Evolutionary conservation across 2,113 vertebrate genomes (phyloP), one percentile per base, ranked within the genome.

Genomic region (Bubalus kerabau): DNA sequence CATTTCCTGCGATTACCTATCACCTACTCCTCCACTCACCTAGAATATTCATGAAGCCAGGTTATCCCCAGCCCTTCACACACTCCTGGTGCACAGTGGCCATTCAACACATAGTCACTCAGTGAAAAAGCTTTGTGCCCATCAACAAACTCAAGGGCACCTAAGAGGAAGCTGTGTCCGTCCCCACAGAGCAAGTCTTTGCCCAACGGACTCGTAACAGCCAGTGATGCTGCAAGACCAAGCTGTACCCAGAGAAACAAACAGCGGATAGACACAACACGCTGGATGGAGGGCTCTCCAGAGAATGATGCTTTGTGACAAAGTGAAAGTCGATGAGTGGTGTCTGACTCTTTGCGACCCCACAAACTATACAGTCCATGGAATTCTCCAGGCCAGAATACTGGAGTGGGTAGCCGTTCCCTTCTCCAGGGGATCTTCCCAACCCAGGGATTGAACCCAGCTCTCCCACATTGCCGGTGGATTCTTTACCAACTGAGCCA

Each of bases 151-250:
- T 40, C 52, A 30, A 56, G 59, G 15, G 48, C 28, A n/a, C 19
- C 2, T 3, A 17, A 74, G 23, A 30, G 9, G 71, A n/a, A 57
- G 62, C 24, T 10, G 7, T 4, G 26, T 52, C 54, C 3, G 0
- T 14, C 2, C 6, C 28, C 15, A 26, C 21, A 32, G 24, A 81
- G 17, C 17, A 2, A 4, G 54, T 23, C 57, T 71, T 71, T 67
- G 26, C 1, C 1, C n/a, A 17, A 2, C 0, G 1, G 7, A 17
- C 5, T 2, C 0, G 0, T 7, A 36, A 76, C 30, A 40, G 30
- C 46, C 56, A 54, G n/a, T 0, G 1, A 91, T 0, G 6, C 26
- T 14, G 11, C 40, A 28, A 48, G 59, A 26, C 21, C 48, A 87
- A 60, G 43, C 9, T 32, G 13, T 60, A n/a, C 24, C 43, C 21